Evolutionary conservation across 2,888 invertebrate genomes (phyloP), one percentile per base, ranked within the genome.

Genomic region (Galerucella calmariensis): DNA sequence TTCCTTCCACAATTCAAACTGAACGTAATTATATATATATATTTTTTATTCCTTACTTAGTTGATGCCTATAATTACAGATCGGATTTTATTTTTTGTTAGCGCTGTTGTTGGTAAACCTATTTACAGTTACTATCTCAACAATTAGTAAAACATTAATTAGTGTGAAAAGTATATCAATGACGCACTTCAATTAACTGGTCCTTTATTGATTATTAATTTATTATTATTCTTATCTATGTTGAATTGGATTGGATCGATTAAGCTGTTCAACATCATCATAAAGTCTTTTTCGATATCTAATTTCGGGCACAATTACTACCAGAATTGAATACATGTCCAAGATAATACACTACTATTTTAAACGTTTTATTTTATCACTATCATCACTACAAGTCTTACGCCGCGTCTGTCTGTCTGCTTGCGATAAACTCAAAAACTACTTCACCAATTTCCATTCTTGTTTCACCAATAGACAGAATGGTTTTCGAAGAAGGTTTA

Each of bases 51-150:
- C 20, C 20, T 56, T 20, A 20, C 56, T 20, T 20, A 10, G 56
- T 20, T n/a, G 14, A 51, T 41, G 14, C 48, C 48, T 14, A 56
- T 56, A n/a, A 53, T 53, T 56, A 56, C 20, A 16, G 20, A 16
- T 56, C 16, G 11, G 20, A 56, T 20, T 56, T 20, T 56, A 56
- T 56, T 56, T 56, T 11, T 56, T 20, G 20, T 56, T 20, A 20
- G 20, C 20, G 20, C 56, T 56, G 20, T 56, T 56, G 20, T 16
- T 56, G 56, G 10, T 56, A 56, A 56, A 20, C 20, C 20, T 56
- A 56, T 56, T 20, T 20, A 56, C 56, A 9, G 56, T 56, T 56
- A 56, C 56, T 56, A 56, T 56, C 56, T 20, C 56, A 56, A 56
- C 20, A 56, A 56, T 56, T 56, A 56, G n/a, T 10, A 8, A 20